A percentile compares a stretch with the other conserved stretches of the same genome.
Evolutionary conservation across 2,888 invertebrate species (phyloP).

Genomic region (Pocota personata): DNA sequence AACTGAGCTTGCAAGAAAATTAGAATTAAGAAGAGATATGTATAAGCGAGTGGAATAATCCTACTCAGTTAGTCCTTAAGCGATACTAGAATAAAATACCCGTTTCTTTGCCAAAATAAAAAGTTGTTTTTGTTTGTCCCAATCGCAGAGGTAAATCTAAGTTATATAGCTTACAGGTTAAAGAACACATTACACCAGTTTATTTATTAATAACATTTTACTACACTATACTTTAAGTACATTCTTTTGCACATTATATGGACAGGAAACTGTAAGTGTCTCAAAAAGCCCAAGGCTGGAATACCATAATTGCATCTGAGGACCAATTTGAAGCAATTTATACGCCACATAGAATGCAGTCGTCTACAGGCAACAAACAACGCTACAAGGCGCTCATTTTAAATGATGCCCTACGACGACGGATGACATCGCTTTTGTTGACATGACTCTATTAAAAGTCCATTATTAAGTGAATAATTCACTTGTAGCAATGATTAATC

Average conservation of each 20-base stretch:
- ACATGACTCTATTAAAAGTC: constrained; percentile 72
- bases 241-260: constrained; percentile 55
- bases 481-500: constrained; percentile 68
- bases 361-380: constrained; percentile 4
- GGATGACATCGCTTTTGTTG: constrained; percentile 68
- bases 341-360: constrained; percentile 30
- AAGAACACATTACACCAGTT: constrained; percentile 40
- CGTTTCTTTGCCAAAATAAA: too few species aligned
- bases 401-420: constrained; percentile 29
- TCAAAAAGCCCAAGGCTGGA: constrained; percentile 46
- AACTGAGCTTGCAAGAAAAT: too few species aligned
- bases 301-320: constrained; percentile 54
- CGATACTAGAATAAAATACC: too few species aligned
- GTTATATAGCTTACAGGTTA: constrained; percentile 19
- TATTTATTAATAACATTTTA: constrained; percentile 20
- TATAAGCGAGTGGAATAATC: too few species aligned
- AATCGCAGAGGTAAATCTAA: too few species aligned
- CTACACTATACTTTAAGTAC: constrained; percentile 2
- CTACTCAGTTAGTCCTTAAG: too few species aligned
- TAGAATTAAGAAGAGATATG: too few species aligned
- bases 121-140: too few species aligned
- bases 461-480: constrained; percentile 66
- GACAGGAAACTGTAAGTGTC: constrained; percentile 59
- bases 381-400: background rate
- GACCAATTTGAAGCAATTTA: constrained; percentile 66